A percentile compares a stretch with the other conserved stretches of the same genome.
Evolutionary conservation across 2,113 vertebrate species (phyloP).

Genomic region (Melozone crissalis): DNA sequence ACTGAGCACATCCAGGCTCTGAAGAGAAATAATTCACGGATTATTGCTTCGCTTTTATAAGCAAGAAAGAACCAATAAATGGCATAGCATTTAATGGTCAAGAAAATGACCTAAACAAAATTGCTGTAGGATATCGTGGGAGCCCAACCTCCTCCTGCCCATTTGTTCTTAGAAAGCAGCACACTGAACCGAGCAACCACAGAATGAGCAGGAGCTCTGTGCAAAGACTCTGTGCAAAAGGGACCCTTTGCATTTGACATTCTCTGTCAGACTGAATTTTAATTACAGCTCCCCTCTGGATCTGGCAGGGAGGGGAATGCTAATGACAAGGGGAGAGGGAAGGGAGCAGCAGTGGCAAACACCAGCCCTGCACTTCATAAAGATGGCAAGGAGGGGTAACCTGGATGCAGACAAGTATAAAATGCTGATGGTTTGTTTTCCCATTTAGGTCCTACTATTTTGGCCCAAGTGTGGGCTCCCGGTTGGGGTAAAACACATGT

Average conservation of each 20-base stretch:
- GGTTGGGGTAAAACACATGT: neutral
- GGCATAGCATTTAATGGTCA: neutral
- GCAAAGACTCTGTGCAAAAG: slow-evolving; percentile 4
- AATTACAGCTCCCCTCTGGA: slow-evolving; percentile 61
- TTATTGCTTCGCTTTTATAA: neutral
- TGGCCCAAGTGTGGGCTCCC: neutral
- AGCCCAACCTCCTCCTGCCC: neutral
- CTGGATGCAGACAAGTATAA: neutral
- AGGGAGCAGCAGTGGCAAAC: neutral
- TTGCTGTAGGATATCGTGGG: neutral
- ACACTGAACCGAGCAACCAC: neutral
- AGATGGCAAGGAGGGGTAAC: neutral
- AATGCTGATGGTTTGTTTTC: neutral
- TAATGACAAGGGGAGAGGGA: slow-evolving; percentile 19
- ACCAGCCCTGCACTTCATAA: neutral
- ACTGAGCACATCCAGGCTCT: neutral
- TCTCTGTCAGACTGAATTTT: slow-evolving; percentile 63
- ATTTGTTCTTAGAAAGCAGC: slow-evolving; percentile 13
- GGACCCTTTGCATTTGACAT: slow-evolving; percentile 52
- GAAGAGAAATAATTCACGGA: neutral
- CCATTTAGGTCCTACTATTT: neutral
- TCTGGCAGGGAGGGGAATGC: slow-evolving; percentile 46
- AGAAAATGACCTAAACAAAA: neutral
- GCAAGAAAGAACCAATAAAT: neutral
- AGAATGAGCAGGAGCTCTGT: slow-evolving; percentile 6